These are phyloP conservation scores for Capreolus pygargus DNA, from an alignment of 2,113 vertebrate species.

Conservation along the genomic window DNA sequence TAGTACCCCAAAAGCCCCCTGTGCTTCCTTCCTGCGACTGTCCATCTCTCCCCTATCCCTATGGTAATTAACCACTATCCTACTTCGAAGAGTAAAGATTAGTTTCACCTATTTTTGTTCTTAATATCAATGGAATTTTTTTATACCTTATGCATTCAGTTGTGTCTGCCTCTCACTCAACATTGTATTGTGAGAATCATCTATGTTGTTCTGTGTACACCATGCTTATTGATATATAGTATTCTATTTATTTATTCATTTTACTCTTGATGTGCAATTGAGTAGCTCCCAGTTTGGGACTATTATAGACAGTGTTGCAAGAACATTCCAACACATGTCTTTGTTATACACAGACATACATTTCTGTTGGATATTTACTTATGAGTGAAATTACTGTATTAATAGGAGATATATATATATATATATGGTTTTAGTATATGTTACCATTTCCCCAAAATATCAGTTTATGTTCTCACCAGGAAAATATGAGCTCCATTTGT, in stretches of 20 bases:
- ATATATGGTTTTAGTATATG: neutral
- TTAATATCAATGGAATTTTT: neutral
- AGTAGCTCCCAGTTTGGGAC: neutral
- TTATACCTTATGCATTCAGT: neutral
- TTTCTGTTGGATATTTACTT: neutral
- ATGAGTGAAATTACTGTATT: neutral
- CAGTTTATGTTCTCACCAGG: neutral
- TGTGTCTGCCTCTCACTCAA: neutral
- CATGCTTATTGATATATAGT: neutral
- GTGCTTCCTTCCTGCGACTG: neutral
- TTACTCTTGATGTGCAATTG: neutral
- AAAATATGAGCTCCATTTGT: neutral
- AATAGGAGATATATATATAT: neutral
- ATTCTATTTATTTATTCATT: neutral
- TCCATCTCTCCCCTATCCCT: neutral
- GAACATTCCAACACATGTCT: neutral
- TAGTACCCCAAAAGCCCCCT: neutral
- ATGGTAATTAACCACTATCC: neutral
- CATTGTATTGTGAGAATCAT: neutral
- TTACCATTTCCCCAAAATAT: neutral
- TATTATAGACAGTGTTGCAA: neutral
- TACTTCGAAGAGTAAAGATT: neutral
- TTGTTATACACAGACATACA: neutral
- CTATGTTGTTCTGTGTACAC: neutral
- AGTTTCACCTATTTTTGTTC: neutral